Base-by-base conservation (phyloP, 2,888 invertebrate species). In the Pollenia labialis region DNA sequence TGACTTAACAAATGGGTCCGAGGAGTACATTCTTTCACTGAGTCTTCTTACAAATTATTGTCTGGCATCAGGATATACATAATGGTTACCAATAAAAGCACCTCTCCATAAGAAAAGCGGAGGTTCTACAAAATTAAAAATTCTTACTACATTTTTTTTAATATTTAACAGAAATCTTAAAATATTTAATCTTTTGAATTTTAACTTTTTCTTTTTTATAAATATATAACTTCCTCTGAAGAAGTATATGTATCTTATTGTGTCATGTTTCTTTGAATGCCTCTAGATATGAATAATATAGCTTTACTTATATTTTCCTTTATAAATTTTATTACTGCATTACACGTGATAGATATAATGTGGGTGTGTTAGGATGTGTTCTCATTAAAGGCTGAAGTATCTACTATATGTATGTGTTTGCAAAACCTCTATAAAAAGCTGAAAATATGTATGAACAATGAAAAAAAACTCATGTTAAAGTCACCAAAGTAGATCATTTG, bases 401-500 rank as follows among this genome's bases (percentile, higher is more conserved):
- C 44, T 18, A 7, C 48, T 44, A 1, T 44, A 14, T 23, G 14
- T 46, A 6, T 80, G 14, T 62, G 46, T 54, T 40, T 52, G 32
- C 32, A 1, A 32, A 32, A 60, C 42, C 11, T 44, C 60, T 69
- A 60, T 62, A 52, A 60, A 60, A 48, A 42, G 12, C 54, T 62
- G 52, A 44, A 56, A 58, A 16, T 64, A n/a, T 74, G 58, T 23
- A 46, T 64, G 54, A 18, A 81, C 71, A 44, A 7, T 23, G 2
- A 23, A 23, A 23, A 23, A 64, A 46, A 46, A 77, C 16, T 42
- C 32, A 50, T 48, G 68, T 32, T 62, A 52, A 54, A 54, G 46
- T 58, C 66, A 44, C 72, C 32, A 56, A 80, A 72, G 81, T 66
- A 75, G 12, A 74, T 66, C 56, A 81, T 75, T 75, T 81, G 50